Evolutionary conservation across 2,888 invertebrate species (phyloP).

Genomic region (Eutolmus rufibarbis): DNA sequence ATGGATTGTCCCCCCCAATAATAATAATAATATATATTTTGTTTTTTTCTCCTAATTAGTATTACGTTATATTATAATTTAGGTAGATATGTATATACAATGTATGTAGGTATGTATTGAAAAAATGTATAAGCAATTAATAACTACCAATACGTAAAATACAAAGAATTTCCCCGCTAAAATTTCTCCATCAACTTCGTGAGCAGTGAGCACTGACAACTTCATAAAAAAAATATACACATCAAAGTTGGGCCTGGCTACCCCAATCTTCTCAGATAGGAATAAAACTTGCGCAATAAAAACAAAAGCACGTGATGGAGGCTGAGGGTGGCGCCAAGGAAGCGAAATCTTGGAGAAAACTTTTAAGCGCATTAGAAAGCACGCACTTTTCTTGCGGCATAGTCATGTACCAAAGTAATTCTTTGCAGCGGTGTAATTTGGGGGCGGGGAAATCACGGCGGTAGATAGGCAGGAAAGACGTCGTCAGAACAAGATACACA

Average conservation of each 20-base stretch:
- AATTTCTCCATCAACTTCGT: background rate
- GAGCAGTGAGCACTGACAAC: background rate
- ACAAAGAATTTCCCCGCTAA: background rate
- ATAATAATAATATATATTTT: too few relatives aligned
- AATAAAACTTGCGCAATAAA: conserved; percentile 39
- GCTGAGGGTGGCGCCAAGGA: conserved; percentile 30
- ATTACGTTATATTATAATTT: too few relatives aligned
- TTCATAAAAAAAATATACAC: background rate
- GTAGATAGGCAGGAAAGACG: background rate
- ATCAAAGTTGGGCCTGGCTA: background rate
- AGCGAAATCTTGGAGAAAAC: conserved; percentile 3
- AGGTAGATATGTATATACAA: too few relatives aligned
- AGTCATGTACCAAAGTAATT: background rate
- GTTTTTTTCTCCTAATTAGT: too few relatives aligned
- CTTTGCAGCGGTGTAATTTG: background rate
- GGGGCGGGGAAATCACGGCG: background rate
- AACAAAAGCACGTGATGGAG: conserved; percentile 37
- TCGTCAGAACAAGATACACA: background rate
- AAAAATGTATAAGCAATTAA: background rate
- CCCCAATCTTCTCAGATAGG: conserved; percentile 21
- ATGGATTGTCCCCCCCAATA: too few relatives aligned
- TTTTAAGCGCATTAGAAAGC: conserved; percentile 28
- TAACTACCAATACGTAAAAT: background rate
- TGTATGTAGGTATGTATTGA: background rate
- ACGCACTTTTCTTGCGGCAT: conserved; percentile 29